phyloP scores from a whole-genome alignment of 1,140 invertebrate genomes.

The Oscheius sp. region DNA sequence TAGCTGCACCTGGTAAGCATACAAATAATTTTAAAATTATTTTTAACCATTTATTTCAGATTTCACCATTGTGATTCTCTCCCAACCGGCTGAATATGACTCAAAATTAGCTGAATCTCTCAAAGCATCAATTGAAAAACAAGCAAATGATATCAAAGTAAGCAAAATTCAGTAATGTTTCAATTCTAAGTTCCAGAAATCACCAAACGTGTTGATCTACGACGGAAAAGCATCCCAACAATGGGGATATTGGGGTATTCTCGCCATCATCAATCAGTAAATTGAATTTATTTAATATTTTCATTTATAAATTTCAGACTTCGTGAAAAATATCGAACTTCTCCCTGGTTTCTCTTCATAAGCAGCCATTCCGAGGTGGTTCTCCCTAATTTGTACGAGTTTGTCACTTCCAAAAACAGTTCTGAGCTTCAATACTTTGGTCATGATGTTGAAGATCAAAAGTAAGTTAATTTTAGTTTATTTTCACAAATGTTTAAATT shows the following conservation, averaged over 20 bases:
- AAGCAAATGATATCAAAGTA: too few species aligned
- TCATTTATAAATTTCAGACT: not conserved
- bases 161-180: too few species aligned
- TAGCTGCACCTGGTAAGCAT: too few species aligned
- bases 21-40: too few species aligned
- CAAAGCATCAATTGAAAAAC: not conserved
- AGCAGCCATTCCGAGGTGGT: conserved; percentile 23
- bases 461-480: not conserved
- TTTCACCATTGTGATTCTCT: conserved; percentile 12
- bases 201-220: too few species aligned
- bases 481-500: not conserved
- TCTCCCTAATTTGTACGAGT: conserved; percentile 1
- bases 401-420: not conserved
- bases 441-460: conserved; percentile 27
- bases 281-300: too few species aligned
- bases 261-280: not conserved
- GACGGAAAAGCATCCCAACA: too few species aligned
- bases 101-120: not conserved
- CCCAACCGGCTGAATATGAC: not conserved
- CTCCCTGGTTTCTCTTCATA: conserved; percentile 28
- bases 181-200: too few species aligned
- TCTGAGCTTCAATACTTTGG: conserved; percentile 17
- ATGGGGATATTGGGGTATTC: not conserved
- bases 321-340: not conserved
- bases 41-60: conserved; percentile 18